Percentiles rank a stretch among this genome's conserved stretches.
Conservation (phyloP, 2,113 vertebrate genomes). For the Odontesthes bonariensis region DNA sequence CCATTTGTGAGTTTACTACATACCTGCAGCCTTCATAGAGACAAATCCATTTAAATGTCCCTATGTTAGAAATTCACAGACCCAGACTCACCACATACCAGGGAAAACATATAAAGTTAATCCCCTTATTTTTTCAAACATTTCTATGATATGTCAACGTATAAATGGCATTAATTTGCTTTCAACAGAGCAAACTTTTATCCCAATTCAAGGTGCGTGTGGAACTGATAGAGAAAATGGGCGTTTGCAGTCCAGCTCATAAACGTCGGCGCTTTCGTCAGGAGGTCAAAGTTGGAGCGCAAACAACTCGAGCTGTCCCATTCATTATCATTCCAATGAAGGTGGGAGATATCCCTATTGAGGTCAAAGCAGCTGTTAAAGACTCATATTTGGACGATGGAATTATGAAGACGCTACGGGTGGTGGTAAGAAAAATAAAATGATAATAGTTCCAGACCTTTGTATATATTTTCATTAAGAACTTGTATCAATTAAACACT, state of each 20-base stretch:
- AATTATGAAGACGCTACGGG: constrained; percentile 83
- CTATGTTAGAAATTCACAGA: no score
- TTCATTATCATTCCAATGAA: constrained; percentile 86
- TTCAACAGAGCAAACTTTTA: background rate
- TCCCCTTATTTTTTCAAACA: background rate
- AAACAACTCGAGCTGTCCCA: constrained; percentile 74
- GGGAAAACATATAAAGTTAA: no score
- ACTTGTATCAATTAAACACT: background rate
- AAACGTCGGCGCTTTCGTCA: constrained; percentile 26
- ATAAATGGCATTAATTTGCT: background rate
- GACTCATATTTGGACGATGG: constrained; percentile 68
- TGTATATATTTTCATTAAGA: background rate
- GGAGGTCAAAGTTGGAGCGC: constrained; percentile 13
- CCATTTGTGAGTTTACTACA: no score
- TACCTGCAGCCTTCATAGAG: no score
- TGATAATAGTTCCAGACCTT: background rate
- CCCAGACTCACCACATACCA: no score
- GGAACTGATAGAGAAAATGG: background rate
- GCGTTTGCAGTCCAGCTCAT: constrained; percentile 27
- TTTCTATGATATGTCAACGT: background rate
- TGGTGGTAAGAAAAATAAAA: constrained; percentile 84
- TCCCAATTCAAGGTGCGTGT: constrained; percentile 15
- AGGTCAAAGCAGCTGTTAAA: constrained; percentile 84
- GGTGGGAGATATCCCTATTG: constrained; percentile 74
- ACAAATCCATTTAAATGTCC: no score